Evolutionary conservation across 2,113 vertebrate genomes (phyloP), one percentile per base, ranked within the genome.

Genomic region (Butorides virescens): DNA sequence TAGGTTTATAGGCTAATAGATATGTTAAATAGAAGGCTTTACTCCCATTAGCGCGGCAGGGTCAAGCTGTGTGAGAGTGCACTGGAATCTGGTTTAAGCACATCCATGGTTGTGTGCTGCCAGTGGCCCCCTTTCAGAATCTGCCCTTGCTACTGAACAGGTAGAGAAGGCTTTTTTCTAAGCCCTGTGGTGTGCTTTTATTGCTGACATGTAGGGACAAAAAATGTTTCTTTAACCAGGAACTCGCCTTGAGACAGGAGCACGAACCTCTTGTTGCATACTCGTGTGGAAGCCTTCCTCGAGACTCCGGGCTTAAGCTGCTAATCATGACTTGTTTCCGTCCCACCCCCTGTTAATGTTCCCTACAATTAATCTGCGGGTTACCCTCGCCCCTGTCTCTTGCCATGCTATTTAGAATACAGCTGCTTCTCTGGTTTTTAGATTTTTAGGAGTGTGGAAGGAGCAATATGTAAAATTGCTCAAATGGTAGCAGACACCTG

Each of bases 371-470:
- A 47, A n/a, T 29, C 30, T 53, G 58, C 14, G 30, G 74, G n/a
- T 79, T 42, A 10, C n/a, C n/a, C 25, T 88, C 6, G 47, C 29
- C 27, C 36, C 0, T 0, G 1, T 70, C 21, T 72, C 17, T 39
- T 79, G 62, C 29, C 6, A 4, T 39, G 55, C 65, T 74, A 5
- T 34, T 86, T 39, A 27, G n/a, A 81, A 47, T 73, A 50, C 75
- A 85, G 26, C 30, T 66, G 14, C 53, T 65, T 13, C 10, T 53
- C 50, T n/a, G 3, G 1, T 15, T 70, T 68, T 82, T 14, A 63
- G 12, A 7, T 21, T 84, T 87, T 72, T 29, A 37, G 46, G 39
- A 39, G 19, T 3, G 6, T 25, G n/a, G 84, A 83, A 72, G 50
- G 32, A 93, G 46, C 22, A 34, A n/a, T 36, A 11, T 6, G 13